A percentile compares a stretch with the other conserved stretches of the same genome.
Evolutionary conservation across 2,797 vertebrate species (phyloP).

Genomic region (Propithecus deckenii): DNA sequence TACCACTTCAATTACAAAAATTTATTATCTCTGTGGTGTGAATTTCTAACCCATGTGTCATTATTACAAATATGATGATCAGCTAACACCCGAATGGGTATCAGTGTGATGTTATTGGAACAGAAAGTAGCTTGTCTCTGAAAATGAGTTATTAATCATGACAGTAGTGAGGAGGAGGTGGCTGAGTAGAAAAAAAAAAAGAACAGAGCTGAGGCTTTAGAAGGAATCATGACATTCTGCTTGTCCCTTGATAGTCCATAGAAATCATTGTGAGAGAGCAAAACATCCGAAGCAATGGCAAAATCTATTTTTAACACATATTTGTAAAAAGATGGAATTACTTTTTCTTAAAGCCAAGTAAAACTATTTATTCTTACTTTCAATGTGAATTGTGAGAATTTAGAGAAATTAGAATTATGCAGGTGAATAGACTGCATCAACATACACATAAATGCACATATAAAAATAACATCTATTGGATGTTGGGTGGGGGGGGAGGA

Average conservation of each 20-base stretch:
- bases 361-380: background rate
- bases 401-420: background rate
- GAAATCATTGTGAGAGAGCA: background rate
- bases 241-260: background rate
- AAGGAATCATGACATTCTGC: background rate
- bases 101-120: background rate
- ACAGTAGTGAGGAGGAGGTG: no score
- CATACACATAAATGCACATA: background rate
- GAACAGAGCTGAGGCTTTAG: background rate
- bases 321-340: background rate
- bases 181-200: background rate
- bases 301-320: background rate
- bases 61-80: background rate
- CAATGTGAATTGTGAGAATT: background rate
- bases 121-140: background rate
- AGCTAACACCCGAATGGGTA: background rate
- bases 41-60: background rate
- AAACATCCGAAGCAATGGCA: background rate
- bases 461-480: no score
- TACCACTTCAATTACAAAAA: background rate
- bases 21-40: background rate
- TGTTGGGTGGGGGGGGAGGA: no score
- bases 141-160: background rate
- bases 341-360: background rate
- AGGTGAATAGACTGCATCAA: background rate